A percentile compares a stretch with the other conserved stretches of the same genome.
Conservation (phyloP, 1,140 invertebrate species). For the Amyelois transitella region DNA sequence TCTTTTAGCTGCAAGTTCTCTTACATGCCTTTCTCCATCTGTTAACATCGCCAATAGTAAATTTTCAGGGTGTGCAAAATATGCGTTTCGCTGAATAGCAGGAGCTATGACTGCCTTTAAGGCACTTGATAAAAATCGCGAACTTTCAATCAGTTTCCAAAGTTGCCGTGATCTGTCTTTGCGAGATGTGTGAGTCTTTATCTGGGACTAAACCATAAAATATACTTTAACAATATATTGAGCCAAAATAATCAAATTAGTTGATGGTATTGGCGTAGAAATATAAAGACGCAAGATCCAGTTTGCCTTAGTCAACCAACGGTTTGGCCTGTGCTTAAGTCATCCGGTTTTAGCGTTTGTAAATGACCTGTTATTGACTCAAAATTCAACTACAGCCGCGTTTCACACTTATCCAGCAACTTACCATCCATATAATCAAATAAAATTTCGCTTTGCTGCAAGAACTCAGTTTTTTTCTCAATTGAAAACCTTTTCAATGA, state of each 20-base stretch:
- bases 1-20: conserved; percentile 3
- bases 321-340: too few species aligned
- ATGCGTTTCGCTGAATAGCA: conserved; percentile 32
- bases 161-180: conserved; percentile 10
- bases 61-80: conserved; percentile 34
- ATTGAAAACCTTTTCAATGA: too few species aligned
- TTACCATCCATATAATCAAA: too few species aligned
- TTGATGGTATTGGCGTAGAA: neutral
- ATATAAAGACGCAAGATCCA: too few species aligned
- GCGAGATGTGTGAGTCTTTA: conserved; percentile 7
- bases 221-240: conserved; percentile 10
- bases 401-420: too few species aligned
- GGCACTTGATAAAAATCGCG: conserved; percentile 12
- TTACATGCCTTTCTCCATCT: conserved; percentile 13
- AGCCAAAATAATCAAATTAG: conserved; percentile 1
- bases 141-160: conserved; percentile 3
- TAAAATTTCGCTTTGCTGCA: too few species aligned
- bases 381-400: too few species aligned
- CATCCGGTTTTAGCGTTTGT: too few species aligned
- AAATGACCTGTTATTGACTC: too few species aligned
- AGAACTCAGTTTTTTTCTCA: too few species aligned
- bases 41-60: conserved; percentile 26
- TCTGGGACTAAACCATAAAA: too few species aligned
- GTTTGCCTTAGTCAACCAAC: too few species aligned
- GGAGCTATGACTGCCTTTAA: conserved; percentile 21